Percentiles rank a stretch among this genome's conserved stretches.
Conservation (phyloP, 2,888 invertebrate genomes). For the Polydrusus pterygomalis region DNA sequence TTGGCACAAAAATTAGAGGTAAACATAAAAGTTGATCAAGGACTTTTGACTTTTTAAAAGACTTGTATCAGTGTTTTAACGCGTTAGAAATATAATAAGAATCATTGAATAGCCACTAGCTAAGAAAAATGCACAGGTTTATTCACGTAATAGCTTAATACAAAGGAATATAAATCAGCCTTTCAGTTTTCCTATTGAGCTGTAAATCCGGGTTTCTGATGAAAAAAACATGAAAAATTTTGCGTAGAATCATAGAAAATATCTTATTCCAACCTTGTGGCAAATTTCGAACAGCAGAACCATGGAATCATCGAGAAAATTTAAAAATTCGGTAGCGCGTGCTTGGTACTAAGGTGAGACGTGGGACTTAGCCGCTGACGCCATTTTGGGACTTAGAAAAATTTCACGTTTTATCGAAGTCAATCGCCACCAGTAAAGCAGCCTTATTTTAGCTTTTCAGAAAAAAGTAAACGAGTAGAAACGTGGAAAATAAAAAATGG, state of each 20-base stretch:
- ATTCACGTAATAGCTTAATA: conserved; percentile 35
- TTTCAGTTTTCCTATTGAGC: conserved; percentile 6
- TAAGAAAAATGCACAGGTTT: neutral
- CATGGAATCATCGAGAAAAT: conserved; percentile 39
- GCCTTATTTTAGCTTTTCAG: conserved; percentile 54
- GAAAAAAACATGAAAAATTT: conserved; percentile 23
- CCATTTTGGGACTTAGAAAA: conserved; percentile 92
- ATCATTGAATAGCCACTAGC: neutral
- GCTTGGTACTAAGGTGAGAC: conserved; percentile 61
- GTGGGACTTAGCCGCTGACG: conserved; percentile 85
- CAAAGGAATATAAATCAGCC: conserved; percentile 34
- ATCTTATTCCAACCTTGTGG: conserved; percentile 21
- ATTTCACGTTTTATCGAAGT: conserved; percentile 73
- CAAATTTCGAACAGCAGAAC: conserved; percentile 26
- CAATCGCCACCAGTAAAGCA: conserved; percentile 48
- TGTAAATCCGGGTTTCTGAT: neutral
- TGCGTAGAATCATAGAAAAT: conserved; percentile 25
- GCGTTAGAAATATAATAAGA: neutral
- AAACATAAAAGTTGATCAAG: neutral
- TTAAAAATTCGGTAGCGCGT: conserved; percentile 37
- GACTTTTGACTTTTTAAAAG: neutral
- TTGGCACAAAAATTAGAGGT: neutral
- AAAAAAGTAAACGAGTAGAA: conserved; percentile 58
- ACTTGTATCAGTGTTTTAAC: neutral
- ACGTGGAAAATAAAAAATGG: conserved; percentile 57